Evolutionary conservation across 2,113 vertebrate genomes (phyloP).

Genomic region (Reinhardtius hippoglossoides): DNA sequence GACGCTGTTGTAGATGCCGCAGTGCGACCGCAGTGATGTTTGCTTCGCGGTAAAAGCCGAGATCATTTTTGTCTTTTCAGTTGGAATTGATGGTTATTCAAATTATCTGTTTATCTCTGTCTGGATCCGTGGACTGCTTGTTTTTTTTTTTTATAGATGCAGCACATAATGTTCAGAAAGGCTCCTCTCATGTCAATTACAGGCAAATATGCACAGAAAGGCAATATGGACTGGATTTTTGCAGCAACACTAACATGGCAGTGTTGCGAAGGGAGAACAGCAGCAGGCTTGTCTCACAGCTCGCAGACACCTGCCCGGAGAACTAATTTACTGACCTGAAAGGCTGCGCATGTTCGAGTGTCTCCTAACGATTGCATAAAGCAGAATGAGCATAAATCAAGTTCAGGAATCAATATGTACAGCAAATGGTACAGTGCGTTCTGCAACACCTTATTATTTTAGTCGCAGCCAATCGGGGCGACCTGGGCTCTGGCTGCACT

Average conservation of each 20-base stretch:
- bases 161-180: no score
- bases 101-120: background rate
- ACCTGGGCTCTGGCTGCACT: background rate
- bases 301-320: conserved; percentile 13
- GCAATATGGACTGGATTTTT: no score
- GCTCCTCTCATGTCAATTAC: background rate
- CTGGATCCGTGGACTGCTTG: background rate
- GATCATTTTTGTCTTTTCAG: background rate
- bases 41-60: background rate
- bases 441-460: conserved; percentile 41
- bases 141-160: no score
- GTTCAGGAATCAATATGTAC: conserved; percentile 61
- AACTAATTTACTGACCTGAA: conserved; percentile 40
- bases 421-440: conserved; percentile 14
- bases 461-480: conserved; percentile 32
- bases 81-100: conserved; percentile 9
- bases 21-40: conserved; percentile 15
- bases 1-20: conserved; percentile 32
- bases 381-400: conserved; percentile 59
- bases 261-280: conserved; percentile 10
- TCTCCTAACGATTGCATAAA: conserved; percentile 44
- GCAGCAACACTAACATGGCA: background rate
- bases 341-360: conserved; percentile 34
- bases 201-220: background rate
- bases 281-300: conserved; percentile 11